phyloP scores from a whole-genome alignment of 2,797 vertebrate genomes.

The Oreortyx pictus region DNA sequence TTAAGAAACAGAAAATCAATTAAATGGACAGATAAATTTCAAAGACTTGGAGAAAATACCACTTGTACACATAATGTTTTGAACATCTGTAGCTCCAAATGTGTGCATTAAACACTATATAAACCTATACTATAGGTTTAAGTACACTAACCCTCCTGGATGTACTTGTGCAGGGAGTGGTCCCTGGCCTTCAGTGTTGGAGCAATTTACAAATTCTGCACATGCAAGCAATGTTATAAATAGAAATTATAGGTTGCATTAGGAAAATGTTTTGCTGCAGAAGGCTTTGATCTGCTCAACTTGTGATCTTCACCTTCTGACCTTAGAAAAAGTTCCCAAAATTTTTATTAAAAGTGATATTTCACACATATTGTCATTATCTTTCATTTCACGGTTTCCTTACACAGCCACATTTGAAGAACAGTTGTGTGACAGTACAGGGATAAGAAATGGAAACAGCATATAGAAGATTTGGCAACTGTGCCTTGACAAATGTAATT shows the following conservation, averaged over 20 bases:
- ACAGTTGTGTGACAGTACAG: neutral
- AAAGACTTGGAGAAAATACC: neutral
- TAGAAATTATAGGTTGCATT: neutral
- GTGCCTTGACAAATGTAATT: neutral
- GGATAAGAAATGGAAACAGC: neutral
- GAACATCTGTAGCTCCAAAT: neutral
- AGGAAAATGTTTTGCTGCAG: neutral
- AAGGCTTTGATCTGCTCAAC: neutral
- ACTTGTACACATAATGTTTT: neutral
- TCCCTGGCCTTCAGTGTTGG: neutral
- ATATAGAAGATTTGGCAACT: neutral
- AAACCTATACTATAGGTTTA: neutral
- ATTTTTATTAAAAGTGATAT: neutral
- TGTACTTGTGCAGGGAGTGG: neutral
- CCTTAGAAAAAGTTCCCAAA: neutral
- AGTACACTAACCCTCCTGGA: neutral
- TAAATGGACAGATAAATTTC: neutral
- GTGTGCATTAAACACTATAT: neutral
- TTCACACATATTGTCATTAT: neutral
- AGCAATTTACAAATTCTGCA: neutral
- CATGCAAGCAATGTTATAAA: neutral
- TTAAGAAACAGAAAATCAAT: neutral
- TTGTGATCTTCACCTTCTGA: neutral
- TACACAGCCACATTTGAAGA: neutral
- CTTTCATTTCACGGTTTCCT: neutral